Evolutionary conservation across 2,797 vertebrate species (phyloP).

Genomic region (Bufotes viridis): DNA sequence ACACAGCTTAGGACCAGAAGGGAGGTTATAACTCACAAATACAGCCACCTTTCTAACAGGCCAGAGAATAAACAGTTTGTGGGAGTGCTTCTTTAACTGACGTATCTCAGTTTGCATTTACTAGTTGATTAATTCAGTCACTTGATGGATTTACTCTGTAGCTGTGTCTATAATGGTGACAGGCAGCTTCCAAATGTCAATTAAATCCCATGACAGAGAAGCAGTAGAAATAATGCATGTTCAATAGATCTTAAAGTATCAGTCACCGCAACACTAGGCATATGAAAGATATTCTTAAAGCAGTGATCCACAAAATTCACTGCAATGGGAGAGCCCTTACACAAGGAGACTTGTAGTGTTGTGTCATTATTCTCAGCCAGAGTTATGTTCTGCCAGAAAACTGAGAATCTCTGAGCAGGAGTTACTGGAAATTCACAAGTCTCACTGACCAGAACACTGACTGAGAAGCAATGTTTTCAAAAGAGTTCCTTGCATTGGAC

Average conservation of each 20-base stretch:
- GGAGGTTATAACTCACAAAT: too few species aligned
- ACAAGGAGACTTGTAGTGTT: too few species aligned
- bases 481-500: too few species aligned
- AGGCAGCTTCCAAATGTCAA: background rate
- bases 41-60: too few species aligned
- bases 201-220: background rate
- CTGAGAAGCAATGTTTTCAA: too few species aligned
- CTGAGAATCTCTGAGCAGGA: too few species aligned
- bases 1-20: too few species aligned
- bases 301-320: background rate
- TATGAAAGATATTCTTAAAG: background rate
- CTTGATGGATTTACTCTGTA: constrained; percentile 1
- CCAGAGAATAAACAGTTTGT: too few species aligned
- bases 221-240: background rate
- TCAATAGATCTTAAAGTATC: background rate
- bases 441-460: too few species aligned
- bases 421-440: too few species aligned
- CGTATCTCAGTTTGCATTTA: background rate
- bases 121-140: background rate
- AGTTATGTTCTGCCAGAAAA: too few species aligned
- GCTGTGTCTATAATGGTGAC: constrained; percentile 11
- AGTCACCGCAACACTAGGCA: background rate
- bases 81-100: background rate
- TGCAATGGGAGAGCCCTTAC: background rate
- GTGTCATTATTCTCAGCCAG: too few species aligned